These are phyloP conservation scores for Subacronicta megacephala DNA, from an alignment of 2,888 invertebrate genomes.

Conservation along the genomic window DNA sequence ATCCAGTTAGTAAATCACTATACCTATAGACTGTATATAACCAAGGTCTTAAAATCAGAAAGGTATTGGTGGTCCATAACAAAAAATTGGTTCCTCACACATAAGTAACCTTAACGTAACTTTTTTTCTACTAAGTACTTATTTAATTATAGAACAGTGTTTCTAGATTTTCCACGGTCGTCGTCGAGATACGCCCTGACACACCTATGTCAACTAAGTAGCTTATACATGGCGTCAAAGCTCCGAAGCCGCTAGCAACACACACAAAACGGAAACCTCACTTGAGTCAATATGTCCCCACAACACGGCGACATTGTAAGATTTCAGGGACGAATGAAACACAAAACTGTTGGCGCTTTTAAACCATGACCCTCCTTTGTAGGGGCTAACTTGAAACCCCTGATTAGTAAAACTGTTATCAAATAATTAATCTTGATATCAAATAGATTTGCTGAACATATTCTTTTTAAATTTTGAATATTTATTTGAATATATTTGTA, in stretches of 20 bases:
- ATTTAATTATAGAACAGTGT: neutral
- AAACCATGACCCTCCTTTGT: neutral
- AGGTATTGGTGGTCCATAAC: too few relatives aligned
- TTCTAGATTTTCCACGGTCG: neutral
- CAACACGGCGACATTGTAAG: constrained; percentile 67
- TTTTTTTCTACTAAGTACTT: neutral
- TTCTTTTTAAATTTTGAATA: too few relatives aligned
- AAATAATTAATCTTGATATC: too few relatives aligned
- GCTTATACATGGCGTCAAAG: constrained; percentile 52
- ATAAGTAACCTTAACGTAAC: too few relatives aligned
- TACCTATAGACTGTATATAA: too few relatives aligned
- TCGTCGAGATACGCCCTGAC: constrained; percentile 17
- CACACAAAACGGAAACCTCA: constrained; percentile 67
- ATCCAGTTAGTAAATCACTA: too few relatives aligned
- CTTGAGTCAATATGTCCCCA: constrained; percentile 81
- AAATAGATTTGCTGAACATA: too few relatives aligned
- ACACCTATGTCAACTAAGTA: constrained; percentile 59
- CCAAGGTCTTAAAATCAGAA: too few relatives aligned
- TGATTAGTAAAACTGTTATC: neutral
- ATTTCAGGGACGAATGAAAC: constrained; percentile 73
- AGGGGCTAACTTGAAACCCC: neutral
- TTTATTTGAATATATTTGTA: too few relatives aligned
- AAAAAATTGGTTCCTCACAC: too few relatives aligned
- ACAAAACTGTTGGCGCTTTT: constrained; percentile 60
- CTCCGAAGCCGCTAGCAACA: constrained; percentile 48